A percentile compares a stretch with the other conserved stretches of the same genome.
Evolutionary conservation across 2,888 invertebrate genomes (phyloP).

Genomic region (Aleiodes leptofemur): DNA sequence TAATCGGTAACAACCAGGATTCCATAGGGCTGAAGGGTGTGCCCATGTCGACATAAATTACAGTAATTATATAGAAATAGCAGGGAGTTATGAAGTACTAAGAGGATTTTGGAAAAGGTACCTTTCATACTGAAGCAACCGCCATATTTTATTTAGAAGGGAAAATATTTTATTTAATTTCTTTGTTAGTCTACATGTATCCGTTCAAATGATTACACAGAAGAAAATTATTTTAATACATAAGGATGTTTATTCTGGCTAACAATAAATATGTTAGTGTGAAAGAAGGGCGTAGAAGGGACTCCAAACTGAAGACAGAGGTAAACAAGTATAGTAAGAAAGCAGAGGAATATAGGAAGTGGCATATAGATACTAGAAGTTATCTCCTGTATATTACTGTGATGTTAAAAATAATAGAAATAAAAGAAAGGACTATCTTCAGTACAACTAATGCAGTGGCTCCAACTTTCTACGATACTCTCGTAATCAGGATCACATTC

Average conservation of each 20-base stretch:
- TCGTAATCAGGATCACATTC: conserved; percentile 52
- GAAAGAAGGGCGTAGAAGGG: conserved; percentile 54
- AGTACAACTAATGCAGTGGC: conserved; percentile 20
- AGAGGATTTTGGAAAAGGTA: conserved; percentile 47
- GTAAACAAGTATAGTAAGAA: conserved; percentile 68
- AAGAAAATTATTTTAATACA: conserved; percentile 16
- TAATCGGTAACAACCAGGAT: conserved; percentile 64
- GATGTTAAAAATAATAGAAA: neutral
- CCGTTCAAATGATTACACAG: neutral
- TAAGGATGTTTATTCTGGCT: conserved; percentile 18
- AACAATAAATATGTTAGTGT: conserved; percentile 20
- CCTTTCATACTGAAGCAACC: conserved; percentile 32
- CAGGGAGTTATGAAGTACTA: conserved; percentile 54
- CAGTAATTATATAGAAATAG: conserved; percentile 61
- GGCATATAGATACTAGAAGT: conserved; percentile 45
- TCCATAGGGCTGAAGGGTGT: conserved; percentile 55
- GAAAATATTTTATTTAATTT: neutral
- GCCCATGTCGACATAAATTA: conserved; percentile 57
- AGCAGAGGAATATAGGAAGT: conserved; percentile 63
- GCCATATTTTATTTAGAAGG: conserved; percentile 26
- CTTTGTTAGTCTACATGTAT: neutral
- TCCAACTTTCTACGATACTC: conserved; percentile 52
- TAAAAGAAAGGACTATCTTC: conserved; percentile 27
- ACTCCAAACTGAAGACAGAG: conserved; percentile 61
- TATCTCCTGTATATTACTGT: conserved; percentile 14